phyloP scores from a whole-genome alignment of 2,797 vertebrate genomes.

The Sebastes miniatus region DNA sequence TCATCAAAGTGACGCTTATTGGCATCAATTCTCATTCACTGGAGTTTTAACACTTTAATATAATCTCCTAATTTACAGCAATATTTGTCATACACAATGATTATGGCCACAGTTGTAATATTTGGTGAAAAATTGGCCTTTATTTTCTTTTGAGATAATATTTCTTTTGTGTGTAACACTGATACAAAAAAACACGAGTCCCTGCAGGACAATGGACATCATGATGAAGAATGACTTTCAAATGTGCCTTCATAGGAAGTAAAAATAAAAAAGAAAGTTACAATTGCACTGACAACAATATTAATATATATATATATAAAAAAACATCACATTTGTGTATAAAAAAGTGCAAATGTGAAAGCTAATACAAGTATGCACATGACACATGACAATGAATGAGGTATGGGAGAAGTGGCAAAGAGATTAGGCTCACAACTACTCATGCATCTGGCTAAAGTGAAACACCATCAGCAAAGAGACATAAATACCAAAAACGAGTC shows the following conservation, averaged over 20 bases:
- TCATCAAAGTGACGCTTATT: background rate
- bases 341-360: slow-evolving; percentile 76
- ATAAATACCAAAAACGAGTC: background rate
- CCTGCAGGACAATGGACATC: slow-evolving; percentile 50
- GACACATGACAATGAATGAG: slow-evolving; percentile 71
- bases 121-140: slow-evolving; percentile 77
- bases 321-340: slow-evolving; percentile 71
- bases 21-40: background rate
- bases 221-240: slow-evolving; percentile 50
- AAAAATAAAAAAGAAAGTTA: slow-evolving; percentile 67
- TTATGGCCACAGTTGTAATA: slow-evolving; percentile 66
- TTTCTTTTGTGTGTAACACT: slow-evolving; percentile 60
- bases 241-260: slow-evolving; percentile 65
- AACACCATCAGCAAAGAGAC: slow-evolving; percentile 53
- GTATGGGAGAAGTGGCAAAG: slow-evolving; percentile 70
- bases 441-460: slow-evolving; percentile 75
- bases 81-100: slow-evolving; percentile 71
- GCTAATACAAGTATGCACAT: slow-evolving; percentile 69
- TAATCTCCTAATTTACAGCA: slow-evolving; percentile 5
- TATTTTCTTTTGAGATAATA: slow-evolving; percentile 72
- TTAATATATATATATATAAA: slow-evolving; percentile 18
- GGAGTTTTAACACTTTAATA: background rate
- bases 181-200: slow-evolving; percentile 72
- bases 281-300: slow-evolving; percentile 73
- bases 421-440: slow-evolving; percentile 65